Percentiles rank a stretch among this genome's conserved stretches.
These are phyloP conservation scores for Alca torda DNA, from an alignment of 2,797 vertebrate species.

Conservation along the genomic window DNA sequence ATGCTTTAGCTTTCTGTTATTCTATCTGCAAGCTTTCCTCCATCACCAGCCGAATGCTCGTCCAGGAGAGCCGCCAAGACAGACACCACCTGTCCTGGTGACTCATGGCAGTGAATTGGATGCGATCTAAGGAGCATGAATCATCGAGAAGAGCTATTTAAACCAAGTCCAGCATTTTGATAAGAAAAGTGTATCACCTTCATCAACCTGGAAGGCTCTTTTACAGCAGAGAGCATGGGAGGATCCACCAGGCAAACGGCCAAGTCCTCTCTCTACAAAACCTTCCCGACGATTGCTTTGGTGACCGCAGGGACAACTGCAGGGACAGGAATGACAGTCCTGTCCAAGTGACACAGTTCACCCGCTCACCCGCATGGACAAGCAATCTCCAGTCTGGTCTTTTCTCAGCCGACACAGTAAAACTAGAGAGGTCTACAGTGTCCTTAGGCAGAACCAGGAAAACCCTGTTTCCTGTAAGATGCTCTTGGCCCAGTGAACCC, in stretches of 20 bases:
- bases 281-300: fast-evolving
- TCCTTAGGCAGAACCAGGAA: not conserved
- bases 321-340: not conserved
- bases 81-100: not conserved
- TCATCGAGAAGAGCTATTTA: not conserved
- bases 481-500: not conserved
- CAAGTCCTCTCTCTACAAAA: not conserved
- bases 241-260: not conserved
- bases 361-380: fast-evolving
- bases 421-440: not conserved
- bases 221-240: not conserved
- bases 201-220: not conserved
- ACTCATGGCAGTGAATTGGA: not conserved
- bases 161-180: not conserved
- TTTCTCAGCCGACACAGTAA: not conserved
- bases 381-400: not conserved
- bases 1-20: not conserved
- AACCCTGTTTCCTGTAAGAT: not conserved
- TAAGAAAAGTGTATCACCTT: not conserved
- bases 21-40: not conserved
- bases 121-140: not conserved
- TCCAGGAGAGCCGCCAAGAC: not conserved
- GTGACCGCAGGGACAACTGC: not conserved
- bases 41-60: not conserved
- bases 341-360: not conserved